A percentile compares a stretch with the other conserved stretches of the same genome.
These are phyloP conservation scores for Morinoia aosen DNA, from an alignment of 2,888 invertebrate species.

Conservation along the genomic window DNA sequence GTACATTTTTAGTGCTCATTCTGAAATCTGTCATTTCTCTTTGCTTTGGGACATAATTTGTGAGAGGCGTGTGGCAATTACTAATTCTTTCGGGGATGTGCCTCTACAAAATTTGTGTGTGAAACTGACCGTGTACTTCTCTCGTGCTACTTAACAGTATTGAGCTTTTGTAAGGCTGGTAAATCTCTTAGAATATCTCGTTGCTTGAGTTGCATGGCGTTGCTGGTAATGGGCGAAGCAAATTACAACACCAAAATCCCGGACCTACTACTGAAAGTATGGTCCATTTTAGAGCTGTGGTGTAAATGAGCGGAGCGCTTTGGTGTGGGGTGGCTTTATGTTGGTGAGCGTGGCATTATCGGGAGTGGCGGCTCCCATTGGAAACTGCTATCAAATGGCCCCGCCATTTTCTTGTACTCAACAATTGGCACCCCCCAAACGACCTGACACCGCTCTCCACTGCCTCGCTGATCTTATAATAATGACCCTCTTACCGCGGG, in stretches of 20 bases:
- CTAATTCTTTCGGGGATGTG: background rate
- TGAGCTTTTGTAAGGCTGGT: background rate
- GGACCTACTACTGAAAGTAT: background rate
- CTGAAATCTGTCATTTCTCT: background rate
- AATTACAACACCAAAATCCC: background rate
- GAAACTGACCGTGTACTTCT: background rate
- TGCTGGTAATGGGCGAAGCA: background rate
- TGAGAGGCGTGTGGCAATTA: background rate
- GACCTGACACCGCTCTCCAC: slow-evolving; percentile 39
- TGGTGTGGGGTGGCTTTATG: slow-evolving; percentile 25
- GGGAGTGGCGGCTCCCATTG: slow-evolving; percentile 33
- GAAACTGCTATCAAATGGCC: slow-evolving; percentile 49
- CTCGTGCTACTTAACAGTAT: background rate
- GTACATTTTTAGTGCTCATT: background rate
- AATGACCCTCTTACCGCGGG: slow-evolving; percentile 24
- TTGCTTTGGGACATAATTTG: background rate
- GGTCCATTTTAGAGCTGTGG: background rate
- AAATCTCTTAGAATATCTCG: background rate
- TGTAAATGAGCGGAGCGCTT: background rate
- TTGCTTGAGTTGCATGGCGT: background rate
- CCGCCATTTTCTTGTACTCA: slow-evolving; percentile 33
- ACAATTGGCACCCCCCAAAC: slow-evolving; percentile 44
- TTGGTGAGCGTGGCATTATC: slow-evolving; percentile 1
- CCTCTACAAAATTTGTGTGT: background rate
- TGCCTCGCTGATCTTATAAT: slow-evolving; percentile 37